phyloP scores from a whole-genome alignment of 2,797 vertebrate genomes.

The Pristis pectinata region DNA sequence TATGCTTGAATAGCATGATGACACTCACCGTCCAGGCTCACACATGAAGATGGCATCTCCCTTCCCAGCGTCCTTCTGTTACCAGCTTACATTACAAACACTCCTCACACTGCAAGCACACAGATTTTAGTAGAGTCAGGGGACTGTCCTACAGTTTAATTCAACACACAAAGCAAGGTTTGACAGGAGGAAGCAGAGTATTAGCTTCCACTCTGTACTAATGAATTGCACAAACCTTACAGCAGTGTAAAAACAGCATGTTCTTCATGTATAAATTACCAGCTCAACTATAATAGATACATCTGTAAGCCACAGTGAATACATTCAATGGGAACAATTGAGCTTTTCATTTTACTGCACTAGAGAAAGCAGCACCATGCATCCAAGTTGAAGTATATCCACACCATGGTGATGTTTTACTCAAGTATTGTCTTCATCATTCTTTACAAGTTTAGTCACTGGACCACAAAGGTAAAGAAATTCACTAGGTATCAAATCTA shows the following conservation, averaged over 20 bases:
- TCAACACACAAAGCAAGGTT: not conserved
- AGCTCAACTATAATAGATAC: not conserved
- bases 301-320: not conserved
- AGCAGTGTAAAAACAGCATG: not conserved
- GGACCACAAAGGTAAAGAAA: not conserved
- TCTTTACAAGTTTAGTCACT: not conserved
- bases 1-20: not conserved
- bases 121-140: not conserved
- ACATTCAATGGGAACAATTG: not conserved
- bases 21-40: not conserved
- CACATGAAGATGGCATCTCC: not conserved
- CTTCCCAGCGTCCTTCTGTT: not conserved
- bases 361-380: not conserved
- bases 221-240: not conserved
- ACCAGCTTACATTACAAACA: constrained; percentile 2
- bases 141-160: not conserved
- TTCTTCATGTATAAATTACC: not conserved
- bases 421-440: not conserved
- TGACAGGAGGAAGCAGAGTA: not conserved
- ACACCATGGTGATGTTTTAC: not conserved
- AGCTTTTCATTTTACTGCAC: not conserved
- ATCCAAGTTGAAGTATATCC: not conserved
- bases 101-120: not conserved
- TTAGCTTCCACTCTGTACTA: not conserved
- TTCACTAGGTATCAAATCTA: not conserved